These are phyloP conservation scores for Litocranius walleri DNA, from an alignment of 2,113 vertebrate genomes.

Conservation along the genomic window DNA sequence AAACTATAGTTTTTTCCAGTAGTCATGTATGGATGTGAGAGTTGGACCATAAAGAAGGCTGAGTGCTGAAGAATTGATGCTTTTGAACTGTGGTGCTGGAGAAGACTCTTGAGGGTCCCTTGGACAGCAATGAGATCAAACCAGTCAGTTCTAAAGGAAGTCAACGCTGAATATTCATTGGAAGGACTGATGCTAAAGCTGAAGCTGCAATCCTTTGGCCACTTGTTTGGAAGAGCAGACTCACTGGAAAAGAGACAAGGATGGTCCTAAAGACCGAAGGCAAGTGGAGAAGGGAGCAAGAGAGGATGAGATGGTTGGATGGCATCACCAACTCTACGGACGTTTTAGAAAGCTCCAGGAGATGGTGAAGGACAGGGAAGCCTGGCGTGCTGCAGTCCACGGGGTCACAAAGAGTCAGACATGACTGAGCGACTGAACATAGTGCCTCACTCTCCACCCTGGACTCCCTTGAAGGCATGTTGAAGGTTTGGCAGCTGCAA, in stretches of 20 bases:
- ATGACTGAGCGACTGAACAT: rapidly evolving
- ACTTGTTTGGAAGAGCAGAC: not conserved
- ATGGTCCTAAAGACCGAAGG: not conserved
- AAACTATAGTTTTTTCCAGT: not conserved
- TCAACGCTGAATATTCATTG: not conserved
- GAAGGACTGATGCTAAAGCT: not conserved
- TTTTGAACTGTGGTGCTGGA: not conserved
- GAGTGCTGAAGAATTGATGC: not conserved
- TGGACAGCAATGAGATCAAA: not conserved
- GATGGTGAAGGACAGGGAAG: not conserved
- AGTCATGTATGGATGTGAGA: not conserved
- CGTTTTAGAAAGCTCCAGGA: not conserved
- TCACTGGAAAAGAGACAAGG: not conserved
- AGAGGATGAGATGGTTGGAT: not conserved
- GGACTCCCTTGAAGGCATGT: not conserved
- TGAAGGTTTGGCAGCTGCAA: not conserved
- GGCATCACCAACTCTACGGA: not conserved
- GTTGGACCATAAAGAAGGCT: not conserved
- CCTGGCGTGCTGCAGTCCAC: not conserved
- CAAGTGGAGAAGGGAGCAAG: not conserved
- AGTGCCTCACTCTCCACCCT: not conserved
- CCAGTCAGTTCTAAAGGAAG: not conserved
- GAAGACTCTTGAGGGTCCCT: not conserved
- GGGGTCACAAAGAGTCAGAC: not conserved
- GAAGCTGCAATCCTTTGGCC: not conserved